phyloP scores from a whole-genome alignment of 2,888 invertebrate genomes.

The Drosophila suboccidentalis region DNA sequence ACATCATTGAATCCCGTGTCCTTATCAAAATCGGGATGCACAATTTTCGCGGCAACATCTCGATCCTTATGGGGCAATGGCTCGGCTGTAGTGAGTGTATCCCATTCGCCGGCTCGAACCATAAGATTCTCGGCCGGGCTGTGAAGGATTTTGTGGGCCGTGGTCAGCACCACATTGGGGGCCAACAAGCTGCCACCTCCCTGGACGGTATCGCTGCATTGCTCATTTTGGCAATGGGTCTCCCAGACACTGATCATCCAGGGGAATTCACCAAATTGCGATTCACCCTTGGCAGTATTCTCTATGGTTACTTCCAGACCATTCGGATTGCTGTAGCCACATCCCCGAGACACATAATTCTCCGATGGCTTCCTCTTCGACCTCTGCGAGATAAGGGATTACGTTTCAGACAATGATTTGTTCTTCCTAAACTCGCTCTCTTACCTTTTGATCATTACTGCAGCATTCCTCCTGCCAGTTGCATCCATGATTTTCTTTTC shows the following conservation, averaged over 20 bases:
- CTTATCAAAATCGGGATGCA: slow-evolving; percentile 86
- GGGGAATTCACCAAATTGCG: slow-evolving; percentile 46
- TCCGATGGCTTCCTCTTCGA: neutral
- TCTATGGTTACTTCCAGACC: neutral
- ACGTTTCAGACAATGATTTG: neutral
- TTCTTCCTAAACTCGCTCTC: too few species aligned
- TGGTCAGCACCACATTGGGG: slow-evolving; percentile 89
- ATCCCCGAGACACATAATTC: slow-evolving; percentile 7
- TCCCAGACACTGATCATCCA: slow-evolving; percentile 37
- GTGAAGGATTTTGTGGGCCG: slow-evolving; percentile 90
- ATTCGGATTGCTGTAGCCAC: slow-evolving; percentile 24
- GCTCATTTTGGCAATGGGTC: rapidly evolving
- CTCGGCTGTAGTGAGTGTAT: slow-evolving; percentile 11
- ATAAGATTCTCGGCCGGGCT: slow-evolving; percentile 61
- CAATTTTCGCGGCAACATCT: slow-evolving; percentile 86
- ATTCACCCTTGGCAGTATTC: neutral
- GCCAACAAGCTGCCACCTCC: slow-evolving; percentile 81
- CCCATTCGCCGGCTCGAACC: slow-evolving; percentile 90
- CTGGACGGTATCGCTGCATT: neutral
- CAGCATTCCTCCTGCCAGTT: neutral
- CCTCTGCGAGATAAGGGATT: neutral
- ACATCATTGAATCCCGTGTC: slow-evolving; percentile 89
- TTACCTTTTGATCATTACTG: neutral
- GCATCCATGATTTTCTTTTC: neutral
- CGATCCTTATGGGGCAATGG: slow-evolving; percentile 90